Evolutionary conservation across 1,140 invertebrate species (phyloP), one percentile per base, ranked within the genome.

Genomic region (Samia ricini): DNA sequence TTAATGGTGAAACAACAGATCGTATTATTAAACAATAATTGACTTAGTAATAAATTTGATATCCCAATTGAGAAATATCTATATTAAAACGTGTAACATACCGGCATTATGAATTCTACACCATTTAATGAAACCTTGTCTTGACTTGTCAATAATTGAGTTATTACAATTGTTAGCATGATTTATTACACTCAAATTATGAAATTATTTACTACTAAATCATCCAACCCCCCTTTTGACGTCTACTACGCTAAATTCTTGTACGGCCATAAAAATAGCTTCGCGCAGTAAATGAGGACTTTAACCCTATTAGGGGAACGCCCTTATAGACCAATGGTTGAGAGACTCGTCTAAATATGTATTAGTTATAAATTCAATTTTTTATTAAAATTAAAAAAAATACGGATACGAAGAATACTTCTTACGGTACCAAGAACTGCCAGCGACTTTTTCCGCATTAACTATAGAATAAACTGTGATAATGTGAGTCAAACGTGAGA

Each of bases 261-360:
- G n/a, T 22, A 52, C 20, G 51, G 23, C 51, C 8, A 52, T 52
- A 52, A 52, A 52, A 52, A 52, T 52, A 52, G 12, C 51, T 52
- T 2, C 51, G 23, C 51, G 51, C 18, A 23, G 20, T 21, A 52
- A 52, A 52, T 21, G 51, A 52, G 51, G 51, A 20, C 7, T 52
- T 52, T 52, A 52, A 52, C 51, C 49, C 49, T 20, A 50, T 50
- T 50, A 42, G 33, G 33, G 33, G 15, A 1, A 15, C 33, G 8
- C 12, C 33, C 6, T 29, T 42, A 15, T 42, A 15, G 15, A 10
- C 15, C 33, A 15, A 42, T 15, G n/a, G 15, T 15, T 42, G 4
- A 42, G 15, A 15, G 8, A 42, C 12, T 8, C 10, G 7, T 12
- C 8, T 42, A 15, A 15, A 42, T n/a, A n/a, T 0, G 8, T 15